phyloP scores from a whole-genome alignment of 2,888 invertebrate genomes.

The Scaeva pyrastri region DNA sequence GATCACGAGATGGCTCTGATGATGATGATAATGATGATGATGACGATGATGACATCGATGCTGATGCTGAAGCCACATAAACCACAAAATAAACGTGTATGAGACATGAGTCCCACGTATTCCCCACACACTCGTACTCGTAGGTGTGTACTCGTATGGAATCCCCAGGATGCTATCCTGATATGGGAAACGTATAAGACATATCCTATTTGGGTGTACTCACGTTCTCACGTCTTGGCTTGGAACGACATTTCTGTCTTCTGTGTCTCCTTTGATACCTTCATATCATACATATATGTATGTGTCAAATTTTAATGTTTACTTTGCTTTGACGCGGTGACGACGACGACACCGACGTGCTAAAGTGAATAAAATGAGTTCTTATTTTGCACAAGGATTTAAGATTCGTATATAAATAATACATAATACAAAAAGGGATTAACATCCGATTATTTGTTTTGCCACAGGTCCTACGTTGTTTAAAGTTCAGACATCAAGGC shows the following conservation, averaged over 20 bases:
- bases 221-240: constrained; percentile 17
- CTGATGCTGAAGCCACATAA: neutral
- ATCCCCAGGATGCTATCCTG: neutral
- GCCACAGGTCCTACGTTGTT: neutral
- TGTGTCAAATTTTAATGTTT: constrained; percentile 22
- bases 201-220: neutral
- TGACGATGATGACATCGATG: constrained; percentile 3
- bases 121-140: too few relatives aligned
- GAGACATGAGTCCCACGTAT: neutral
- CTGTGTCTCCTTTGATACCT: neutral
- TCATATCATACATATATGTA: too few relatives aligned
- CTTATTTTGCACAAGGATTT: neutral
- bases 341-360: neutral
- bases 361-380: constrained; percentile 25
- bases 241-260: neutral
- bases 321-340: neutral
- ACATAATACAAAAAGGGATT: neutral
- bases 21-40: neutral
- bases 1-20: neutral
- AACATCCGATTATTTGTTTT: constrained; percentile 21
- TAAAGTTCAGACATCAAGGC: neutral
- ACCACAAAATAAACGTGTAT: neutral
- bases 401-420: too few relatives aligned
- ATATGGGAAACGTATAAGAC: neutral
- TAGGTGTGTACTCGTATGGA: too few relatives aligned